These are phyloP conservation scores for Pica pica DNA, from an alignment of 2,113 vertebrate genomes.

Conservation along the genomic window DNA sequence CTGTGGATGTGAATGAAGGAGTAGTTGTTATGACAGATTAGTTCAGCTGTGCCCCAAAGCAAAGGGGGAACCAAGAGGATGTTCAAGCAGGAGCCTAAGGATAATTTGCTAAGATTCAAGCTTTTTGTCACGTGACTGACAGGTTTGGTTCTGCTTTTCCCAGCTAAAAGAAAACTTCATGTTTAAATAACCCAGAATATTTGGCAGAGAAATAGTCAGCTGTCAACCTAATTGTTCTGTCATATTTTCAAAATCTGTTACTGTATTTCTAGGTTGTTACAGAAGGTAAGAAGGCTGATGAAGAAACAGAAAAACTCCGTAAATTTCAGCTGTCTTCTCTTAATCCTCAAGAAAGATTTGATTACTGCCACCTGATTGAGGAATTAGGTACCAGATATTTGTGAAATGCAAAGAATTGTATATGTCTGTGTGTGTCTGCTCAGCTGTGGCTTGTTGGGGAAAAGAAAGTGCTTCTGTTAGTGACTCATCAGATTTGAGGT, in stretches of 20 bases:
- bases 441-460: not conserved
- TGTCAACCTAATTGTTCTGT: not conserved
- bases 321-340: constrained; percentile 95
- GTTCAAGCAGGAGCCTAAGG: not conserved
- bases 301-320: constrained; percentile 67
- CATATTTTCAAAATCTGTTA: not conserved
- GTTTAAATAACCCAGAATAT: not conserved
- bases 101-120: not conserved
- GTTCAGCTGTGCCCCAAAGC: not conserved
- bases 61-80: not conserved
- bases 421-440: not conserved
- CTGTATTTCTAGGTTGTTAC: constrained; percentile 57
- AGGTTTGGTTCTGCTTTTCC: constrained; percentile 20
- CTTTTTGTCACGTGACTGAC: not conserved
- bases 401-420: not conserved
- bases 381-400: constrained; percentile 82
- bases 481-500: not conserved
- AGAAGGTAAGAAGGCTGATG: constrained; percentile 44
- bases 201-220: not conserved
- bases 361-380: constrained; percentile 96
- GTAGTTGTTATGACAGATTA: not conserved
- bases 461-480: constrained; percentile 2
- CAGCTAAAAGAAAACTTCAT: not conserved
- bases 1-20: not conserved
- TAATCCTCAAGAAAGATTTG: constrained; percentile 92